Evolutionary conservation across 2,888 invertebrate species (phyloP), one percentile per base, ranked within the genome.

Genomic region (Callimorpha dominula): DNA sequence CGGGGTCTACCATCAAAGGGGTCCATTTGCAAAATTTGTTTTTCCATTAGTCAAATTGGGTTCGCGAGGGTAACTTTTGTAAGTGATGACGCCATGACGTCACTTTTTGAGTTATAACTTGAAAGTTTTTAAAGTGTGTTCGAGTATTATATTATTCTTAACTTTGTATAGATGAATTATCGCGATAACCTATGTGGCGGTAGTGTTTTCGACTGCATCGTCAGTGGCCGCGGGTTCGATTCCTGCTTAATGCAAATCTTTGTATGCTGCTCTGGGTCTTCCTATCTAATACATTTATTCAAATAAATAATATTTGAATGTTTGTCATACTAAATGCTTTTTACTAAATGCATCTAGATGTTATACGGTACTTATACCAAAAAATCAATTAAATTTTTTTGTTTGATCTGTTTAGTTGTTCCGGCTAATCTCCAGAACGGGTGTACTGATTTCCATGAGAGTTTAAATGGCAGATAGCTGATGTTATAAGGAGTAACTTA

Each of bases 31-130:
- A 77, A 85, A 88, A 88, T 89, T 89, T 86, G 87, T 87, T 87
- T 87, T 88, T 87, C 89, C 89, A 89, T 88, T 88, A 87, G 85
- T 83, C 85, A 85, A 87, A 89, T 88, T 88, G 87, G 84, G 81
- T 82, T 81, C 77, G 78, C 72, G 75, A 70, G 74, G 72, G 70
- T 72, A 72, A 75, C 50, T 73, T 72, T 68, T 73, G 75, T 70
- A 77, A 73, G 76, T 73, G 73, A 70, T 68, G 76, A 76, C 65
- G 67, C n/a, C 67, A 65, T 73, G 76, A 73, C 69, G 73, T 72
- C 68, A 73, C 65, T 42, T 31, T 76, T 57, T 72, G 71, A 71
- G 43, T 72, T 72, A 70, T 74, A 52, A 75, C 68, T 60, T 75
- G 17, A 40, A 69, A 54, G 43, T 71, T 68, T 73, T 12, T 65